Base-by-base conservation (phyloP, 2,888 invertebrate genomes). In the Orthonychiurus folsomi region DNA sequence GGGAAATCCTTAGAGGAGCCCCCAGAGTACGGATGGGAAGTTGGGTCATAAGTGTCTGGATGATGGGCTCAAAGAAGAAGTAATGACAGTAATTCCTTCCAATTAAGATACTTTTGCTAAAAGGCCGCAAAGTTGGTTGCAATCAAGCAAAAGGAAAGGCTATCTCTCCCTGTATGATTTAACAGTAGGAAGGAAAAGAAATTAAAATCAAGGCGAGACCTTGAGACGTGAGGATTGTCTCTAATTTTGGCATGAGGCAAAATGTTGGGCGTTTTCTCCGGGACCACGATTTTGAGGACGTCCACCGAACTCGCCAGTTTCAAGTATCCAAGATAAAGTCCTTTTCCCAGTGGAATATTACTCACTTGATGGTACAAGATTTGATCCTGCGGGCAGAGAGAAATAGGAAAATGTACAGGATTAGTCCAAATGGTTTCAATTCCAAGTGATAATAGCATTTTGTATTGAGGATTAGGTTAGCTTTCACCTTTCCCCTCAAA, bases 281-380 rank as follows among this genome's bases (percentile, higher is more conserved):
- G 92, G 25, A 95, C 95, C 55, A 97, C 87, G 12, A 97, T 87
- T 74, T 93, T 87, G 55, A 96, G 89, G 65, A 91, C 85, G 77
- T 96, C 96, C 62, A 97, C 92, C 1, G 95, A 94, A 71, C 93
- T 93, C 76, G 93, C 92, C 81, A 97, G 87, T 78, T 97, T 96
- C 68, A 99, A 81, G 79, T 96, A 99, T 50, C 95, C 93, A 70
- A 99, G 80, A 79, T 99, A 97, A 24, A 99, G 81, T 0, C 99
- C 97, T 28, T 87, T 85, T 1, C 86, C 83, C 57, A 97, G 79
- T 73, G 87, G 88, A 61, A 89, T 85, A 67, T 86, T 84, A 63
- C 93, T 93, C 56, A 88, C 86, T 82, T 91, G 85, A 73, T 85
- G 85, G 76, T 86, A 88, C 28, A 79, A 77, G 53, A 84, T 80